These are phyloP conservation scores for pig (Sus scrofa) DNA, from an alignment of 2,113 vertebrate genomes.

Conservation along the genomic window DNA sequence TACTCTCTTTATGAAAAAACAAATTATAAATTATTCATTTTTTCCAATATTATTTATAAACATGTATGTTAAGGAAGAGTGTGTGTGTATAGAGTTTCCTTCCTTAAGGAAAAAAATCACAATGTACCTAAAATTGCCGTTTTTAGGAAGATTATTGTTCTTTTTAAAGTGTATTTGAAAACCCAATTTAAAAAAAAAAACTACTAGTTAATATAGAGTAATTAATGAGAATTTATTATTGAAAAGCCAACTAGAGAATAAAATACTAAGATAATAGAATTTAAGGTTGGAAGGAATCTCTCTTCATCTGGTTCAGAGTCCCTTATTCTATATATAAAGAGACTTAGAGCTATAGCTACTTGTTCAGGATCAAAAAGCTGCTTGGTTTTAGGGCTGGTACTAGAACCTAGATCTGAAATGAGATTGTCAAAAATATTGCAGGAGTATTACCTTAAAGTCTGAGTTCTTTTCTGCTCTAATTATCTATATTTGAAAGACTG, in stretches of 20 bases:
- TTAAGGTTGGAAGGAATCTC: neutral
- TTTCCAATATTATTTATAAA: neutral
- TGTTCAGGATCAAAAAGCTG: neutral
- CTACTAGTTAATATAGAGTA: neutral
- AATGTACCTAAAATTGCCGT: neutral
- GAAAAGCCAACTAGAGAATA: neutral
- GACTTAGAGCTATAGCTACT: neutral
- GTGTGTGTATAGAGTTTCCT: neutral
- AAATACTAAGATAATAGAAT: neutral
- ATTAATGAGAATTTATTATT: constrained; percentile 3
- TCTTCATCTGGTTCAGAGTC: neutral
- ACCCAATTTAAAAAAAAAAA: neutral
- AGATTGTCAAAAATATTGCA: neutral
- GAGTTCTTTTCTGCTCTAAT: neutral
- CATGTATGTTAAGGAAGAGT: neutral
- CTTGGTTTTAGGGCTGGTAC: neutral
- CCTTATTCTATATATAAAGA: constrained; percentile 27
- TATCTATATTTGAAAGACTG: neutral
- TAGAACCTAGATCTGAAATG: constrained; percentile 19
- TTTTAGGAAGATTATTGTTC: neutral
- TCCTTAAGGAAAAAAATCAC: neutral
- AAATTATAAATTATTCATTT: neutral
- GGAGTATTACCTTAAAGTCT: neutral
- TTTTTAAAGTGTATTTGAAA: constrained; percentile 12
- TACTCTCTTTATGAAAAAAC: neutral